Base-by-base conservation (phyloP, 2,797 vertebrate genomes). In the Adrianichthys oophorus region DNA sequence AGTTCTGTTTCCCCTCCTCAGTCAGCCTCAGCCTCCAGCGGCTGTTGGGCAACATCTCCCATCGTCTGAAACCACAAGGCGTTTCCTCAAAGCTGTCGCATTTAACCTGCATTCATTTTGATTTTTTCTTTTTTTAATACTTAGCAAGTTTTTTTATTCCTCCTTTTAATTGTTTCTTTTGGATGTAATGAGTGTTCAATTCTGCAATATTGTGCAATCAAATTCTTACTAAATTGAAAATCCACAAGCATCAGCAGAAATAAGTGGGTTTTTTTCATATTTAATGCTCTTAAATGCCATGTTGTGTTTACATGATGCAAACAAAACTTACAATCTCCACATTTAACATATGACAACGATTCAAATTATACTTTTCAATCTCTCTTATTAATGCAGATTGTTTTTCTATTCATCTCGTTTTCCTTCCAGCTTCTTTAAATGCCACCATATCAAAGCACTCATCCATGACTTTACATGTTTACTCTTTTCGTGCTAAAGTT, bases 21-120 rank as follows among this genome's bases (percentile, higher is more conserved):
- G 1, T 85, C 82, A 81, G 41, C 68, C 23, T 58, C 71, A 73
- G 54, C 66, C 71, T 76, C 79, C 56, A 58, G 45, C 42, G 46
- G 55, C 52, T 46, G 55, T 55, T 58, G 32, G 63, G 52, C 53
- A 65, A 60, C 78, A 69, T 68, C 72, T 48, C 56, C 48, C 71
- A 57, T 72, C 40, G 63, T 62, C 65, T 49, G 70, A 62, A 66
- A 62, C 65, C 66, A 7, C 26, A 29, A 7, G 26, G 7, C 26
- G 12, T 37, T 37, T 37, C 32, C 10, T 37, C 32, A 12, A 12
- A 37, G 32, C 10, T 10, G 32, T 37, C 32, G 12, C 10, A 37
- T 37, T 37, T 37, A 12, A 12, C 10, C 32, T 12, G 32, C 10
- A 37, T 37, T 37, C 4, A 13, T 10, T 12, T 3, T 12, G 10